These are phyloP conservation scores for Lomographa bimaculata DNA, from an alignment of 2,888 invertebrate species.

Conservation along the genomic window DNA sequence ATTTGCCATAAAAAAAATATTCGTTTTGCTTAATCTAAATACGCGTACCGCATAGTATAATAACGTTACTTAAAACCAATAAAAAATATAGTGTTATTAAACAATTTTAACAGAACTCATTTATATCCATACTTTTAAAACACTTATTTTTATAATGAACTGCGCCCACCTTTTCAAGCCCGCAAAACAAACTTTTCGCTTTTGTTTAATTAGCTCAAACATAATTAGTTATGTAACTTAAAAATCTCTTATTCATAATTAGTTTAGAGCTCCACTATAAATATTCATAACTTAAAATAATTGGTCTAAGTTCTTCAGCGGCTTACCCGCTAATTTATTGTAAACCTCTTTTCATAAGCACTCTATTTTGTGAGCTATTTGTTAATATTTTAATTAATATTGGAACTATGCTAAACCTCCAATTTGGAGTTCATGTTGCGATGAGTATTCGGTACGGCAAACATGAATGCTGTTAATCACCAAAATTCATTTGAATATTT, in stretches of 20 bases:
- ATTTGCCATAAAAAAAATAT: no score
- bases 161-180: background rate
- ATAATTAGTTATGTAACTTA: slow-evolving; percentile 2
- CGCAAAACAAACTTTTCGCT: background rate
- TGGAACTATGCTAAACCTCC: slow-evolving; percentile 47
- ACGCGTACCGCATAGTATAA: no score
- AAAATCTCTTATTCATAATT: slow-evolving; percentile 7
- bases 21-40: no score
- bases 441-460: slow-evolving; percentile 44
- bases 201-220: background rate
- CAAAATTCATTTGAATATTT: slow-evolving; percentile 63
- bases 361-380: slow-evolving; percentile 11
- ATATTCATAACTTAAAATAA: slow-evolving; percentile 18
- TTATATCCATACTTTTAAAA: no score
- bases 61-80: no score
- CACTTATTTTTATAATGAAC: no score
- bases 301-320: slow-evolving; percentile 6
- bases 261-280: slow-evolving; percentile 4
- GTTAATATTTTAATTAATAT: slow-evolving; percentile 34
- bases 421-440: slow-evolving; percentile 45
- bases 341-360: slow-evolving; percentile 20
- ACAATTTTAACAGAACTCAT: no score
- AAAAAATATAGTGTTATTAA: no score
- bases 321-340: slow-evolving; percentile 16
- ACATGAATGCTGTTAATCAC: slow-evolving; percentile 52